These are phyloP conservation scores for Oryzias sinensis DNA, from an alignment of 2,797 vertebrate genomes.

Conservation along the genomic window DNA sequence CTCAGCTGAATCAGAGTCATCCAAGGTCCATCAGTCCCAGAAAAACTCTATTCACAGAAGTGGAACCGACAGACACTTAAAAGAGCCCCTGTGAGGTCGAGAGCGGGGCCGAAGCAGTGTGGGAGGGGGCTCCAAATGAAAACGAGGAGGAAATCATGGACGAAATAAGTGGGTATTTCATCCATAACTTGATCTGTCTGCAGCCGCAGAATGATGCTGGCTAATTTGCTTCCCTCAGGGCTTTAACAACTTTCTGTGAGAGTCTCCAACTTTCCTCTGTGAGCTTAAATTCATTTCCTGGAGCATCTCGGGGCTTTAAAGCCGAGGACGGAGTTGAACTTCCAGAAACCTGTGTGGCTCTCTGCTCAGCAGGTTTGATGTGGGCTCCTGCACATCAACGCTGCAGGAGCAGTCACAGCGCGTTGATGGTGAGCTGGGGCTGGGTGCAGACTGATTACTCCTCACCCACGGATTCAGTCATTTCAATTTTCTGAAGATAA, in stretches of 20 bases:
- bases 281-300: constrained; percentile 18
- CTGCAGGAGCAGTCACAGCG: constrained; percentile 41
- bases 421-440: constrained; percentile 40
- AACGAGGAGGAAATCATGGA: constrained; percentile 21
- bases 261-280: constrained; percentile 32
- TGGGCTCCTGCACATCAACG: constrained; percentile 51
- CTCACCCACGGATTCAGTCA: constrained; percentile 42
- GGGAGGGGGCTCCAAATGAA: constrained; percentile 13
- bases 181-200: constrained; percentile 33
- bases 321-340: constrained; percentile 36
- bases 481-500: constrained; percentile 41
- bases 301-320: constrained; percentile 30
- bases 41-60: constrained; percentile 78
- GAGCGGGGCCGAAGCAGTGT: constrained; percentile 18
- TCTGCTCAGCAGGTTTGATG: constrained; percentile 41
- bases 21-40: constrained; percentile 84
- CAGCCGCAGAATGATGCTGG: constrained; percentile 10
- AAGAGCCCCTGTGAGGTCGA: constrained; percentile 15
- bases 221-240: constrained; percentile 36
- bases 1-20: constrained; percentile 85
- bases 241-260: constrained; percentile 33
- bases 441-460: constrained; percentile 31
- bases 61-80: constrained; percentile 59
- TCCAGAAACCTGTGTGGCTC: constrained; percentile 28
- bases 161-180: constrained; percentile 32